phyloP scores from a whole-genome alignment of 2,113 vertebrate species.

The Rhodinocichla rosea region DNA sequence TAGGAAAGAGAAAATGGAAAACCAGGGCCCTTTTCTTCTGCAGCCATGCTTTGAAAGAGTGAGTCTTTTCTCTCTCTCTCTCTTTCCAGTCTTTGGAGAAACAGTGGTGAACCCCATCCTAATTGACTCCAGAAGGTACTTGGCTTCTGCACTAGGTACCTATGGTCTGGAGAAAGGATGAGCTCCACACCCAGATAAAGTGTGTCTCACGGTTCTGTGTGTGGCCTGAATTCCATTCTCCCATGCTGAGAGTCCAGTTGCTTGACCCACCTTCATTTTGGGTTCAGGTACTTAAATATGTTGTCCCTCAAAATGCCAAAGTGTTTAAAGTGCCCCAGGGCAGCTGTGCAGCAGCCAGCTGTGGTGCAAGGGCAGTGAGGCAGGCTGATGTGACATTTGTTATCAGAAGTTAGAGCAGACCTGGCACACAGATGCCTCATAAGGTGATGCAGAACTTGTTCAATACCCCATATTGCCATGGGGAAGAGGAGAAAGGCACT shows the following conservation, averaged over 20 bases:
- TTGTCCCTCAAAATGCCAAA: background rate
- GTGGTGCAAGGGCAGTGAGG: background rate
- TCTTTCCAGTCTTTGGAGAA: background rate
- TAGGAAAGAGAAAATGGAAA: background rate
- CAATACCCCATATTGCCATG: background rate
- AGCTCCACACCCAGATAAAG: background rate
- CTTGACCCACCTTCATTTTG: background rate
- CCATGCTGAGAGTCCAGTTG: background rate
- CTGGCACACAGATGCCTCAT: background rate
- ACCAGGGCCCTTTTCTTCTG: background rate
- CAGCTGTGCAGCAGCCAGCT: background rate
- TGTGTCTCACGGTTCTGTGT: background rate
- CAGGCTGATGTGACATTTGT: background rate
- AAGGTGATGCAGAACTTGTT: background rate
- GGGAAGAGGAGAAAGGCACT: background rate
- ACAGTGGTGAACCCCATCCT: background rate
- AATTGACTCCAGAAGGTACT: background rate
- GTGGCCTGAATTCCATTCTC: background rate
- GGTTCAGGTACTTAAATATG: background rate
- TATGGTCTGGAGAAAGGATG: background rate
- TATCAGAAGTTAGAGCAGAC: background rate
- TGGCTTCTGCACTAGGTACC: background rate
- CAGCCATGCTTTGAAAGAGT: background rate
- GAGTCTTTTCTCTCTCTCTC: background rate
- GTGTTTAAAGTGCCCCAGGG: background rate